Evolutionary conservation across 2,797 vertebrate species (phyloP).

Genomic region (Lycodopsis pacificus): DNA sequence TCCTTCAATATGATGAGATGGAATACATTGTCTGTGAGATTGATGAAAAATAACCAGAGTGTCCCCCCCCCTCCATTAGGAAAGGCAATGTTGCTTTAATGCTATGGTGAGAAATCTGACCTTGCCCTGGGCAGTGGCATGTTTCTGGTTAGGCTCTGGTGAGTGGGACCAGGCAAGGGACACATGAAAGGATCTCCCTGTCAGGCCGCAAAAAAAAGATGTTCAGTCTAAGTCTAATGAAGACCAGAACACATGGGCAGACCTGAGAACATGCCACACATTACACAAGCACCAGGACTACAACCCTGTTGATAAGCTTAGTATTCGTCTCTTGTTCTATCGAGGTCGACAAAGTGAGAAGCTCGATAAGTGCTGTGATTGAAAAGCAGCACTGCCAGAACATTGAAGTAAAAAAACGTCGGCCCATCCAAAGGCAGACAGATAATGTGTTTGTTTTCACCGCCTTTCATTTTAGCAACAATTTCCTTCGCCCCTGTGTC

Average conservation of each 20-base stretch:
- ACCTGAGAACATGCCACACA: slow-evolving; percentile 72
- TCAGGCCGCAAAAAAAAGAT: slow-evolving; percentile 77
- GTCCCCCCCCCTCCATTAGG: slow-evolving; percentile 66
- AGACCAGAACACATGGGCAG: slow-evolving; percentile 79
- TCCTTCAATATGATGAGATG: slow-evolving; percentile 71
- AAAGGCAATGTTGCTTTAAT: slow-evolving; percentile 76
- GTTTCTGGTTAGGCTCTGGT: slow-evolving; percentile 85
- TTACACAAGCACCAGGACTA: slow-evolving; percentile 51
- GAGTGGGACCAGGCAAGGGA: slow-evolving; percentile 78
- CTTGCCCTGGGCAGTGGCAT: slow-evolving; percentile 83
- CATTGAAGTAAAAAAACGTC: slow-evolving; percentile 26
- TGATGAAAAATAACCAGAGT: slow-evolving; percentile 78
- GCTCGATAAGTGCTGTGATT: slow-evolving; percentile 44
- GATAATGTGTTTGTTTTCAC: slow-evolving; percentile 38
- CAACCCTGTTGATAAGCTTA: slow-evolving; percentile 46
- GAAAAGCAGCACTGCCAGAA: slow-evolving; percentile 30
- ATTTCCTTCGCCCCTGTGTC: slow-evolving; percentile 31
- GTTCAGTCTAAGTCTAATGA: slow-evolving; percentile 83
- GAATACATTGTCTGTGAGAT: slow-evolving; percentile 79
- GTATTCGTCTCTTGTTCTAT: slow-evolving; percentile 34
- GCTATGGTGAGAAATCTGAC: slow-evolving; percentile 81
- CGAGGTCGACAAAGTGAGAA: slow-evolving; percentile 44
- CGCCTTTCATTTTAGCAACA: slow-evolving; percentile 36
- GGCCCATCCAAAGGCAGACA: slow-evolving; percentile 28
- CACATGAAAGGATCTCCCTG: slow-evolving; percentile 84